Conservation (phyloP, 1,140 invertebrate genomes). For the Sitobion miscanthi region DNA sequence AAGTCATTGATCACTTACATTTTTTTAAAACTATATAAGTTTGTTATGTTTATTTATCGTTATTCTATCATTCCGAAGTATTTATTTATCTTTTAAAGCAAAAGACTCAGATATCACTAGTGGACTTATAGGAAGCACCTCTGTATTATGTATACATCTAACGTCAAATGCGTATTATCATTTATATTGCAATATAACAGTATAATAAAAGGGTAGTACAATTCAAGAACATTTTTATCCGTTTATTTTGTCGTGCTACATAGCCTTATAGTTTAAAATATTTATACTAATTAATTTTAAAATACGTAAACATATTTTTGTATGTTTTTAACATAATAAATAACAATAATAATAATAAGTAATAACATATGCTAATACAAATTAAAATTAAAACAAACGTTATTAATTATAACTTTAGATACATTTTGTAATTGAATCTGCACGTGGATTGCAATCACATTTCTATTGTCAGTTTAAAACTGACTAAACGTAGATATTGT, state of each 20-base stretch:
- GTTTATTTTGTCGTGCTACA: too few species aligned
- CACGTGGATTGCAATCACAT: neutral
- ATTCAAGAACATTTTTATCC: too few species aligned
- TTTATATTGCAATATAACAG: neutral
- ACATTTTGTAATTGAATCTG: neutral
- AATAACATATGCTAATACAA: neutral
- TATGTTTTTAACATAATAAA: neutral
- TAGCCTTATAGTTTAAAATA: too few species aligned
- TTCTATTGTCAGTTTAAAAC: neutral
- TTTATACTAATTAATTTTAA: too few species aligned
- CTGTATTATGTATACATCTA: neutral
- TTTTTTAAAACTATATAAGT: neutral
- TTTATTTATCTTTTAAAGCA: neutral
- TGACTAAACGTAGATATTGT: neutral
- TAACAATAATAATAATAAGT: neutral
- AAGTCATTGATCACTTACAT: constrained; percentile 61
- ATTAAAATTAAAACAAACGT: neutral
- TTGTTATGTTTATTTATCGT: neutral
- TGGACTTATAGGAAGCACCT: neutral
- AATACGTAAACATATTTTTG: neutral
- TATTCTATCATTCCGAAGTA: neutral
- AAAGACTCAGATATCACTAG: neutral
- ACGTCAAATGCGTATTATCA: neutral
- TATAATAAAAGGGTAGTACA: too few species aligned
- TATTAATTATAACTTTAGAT: neutral